A percentile compares a stretch with the other conserved stretches of the same genome.
phyloP scores from a whole-genome alignment of 2,888 invertebrate species.

The Podabrus alpinus region DNA sequence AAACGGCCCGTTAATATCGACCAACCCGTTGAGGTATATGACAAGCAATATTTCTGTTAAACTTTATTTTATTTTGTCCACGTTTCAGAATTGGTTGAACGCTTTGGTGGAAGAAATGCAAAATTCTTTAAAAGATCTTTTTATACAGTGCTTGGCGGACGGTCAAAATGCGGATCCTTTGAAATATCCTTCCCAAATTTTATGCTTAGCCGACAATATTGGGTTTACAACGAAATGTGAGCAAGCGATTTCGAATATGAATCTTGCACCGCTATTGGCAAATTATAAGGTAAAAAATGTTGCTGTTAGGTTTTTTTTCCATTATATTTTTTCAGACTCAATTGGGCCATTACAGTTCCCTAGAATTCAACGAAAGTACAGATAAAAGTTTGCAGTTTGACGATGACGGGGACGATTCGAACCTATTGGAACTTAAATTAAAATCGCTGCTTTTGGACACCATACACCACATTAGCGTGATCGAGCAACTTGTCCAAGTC shows the following conservation, averaged over 20 bases:
- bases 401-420: conserved; percentile 37
- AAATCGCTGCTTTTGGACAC: conserved; percentile 92
- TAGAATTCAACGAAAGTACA: conserved; percentile 48
- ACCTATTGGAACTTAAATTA: conserved; percentile 72
- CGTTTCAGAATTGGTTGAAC: conserved; percentile 74
- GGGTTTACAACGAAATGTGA: conserved; percentile 85
- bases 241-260: conserved; percentile 72
- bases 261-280: conserved; percentile 59
- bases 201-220: conserved; percentile 84
- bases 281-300: conserved; percentile 55
- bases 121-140: conserved; percentile 70
- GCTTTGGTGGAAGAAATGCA: conserved; percentile 84
- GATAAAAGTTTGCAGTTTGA: conserved; percentile 27
- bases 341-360: conserved; percentile 58
- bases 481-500: conserved; percentile 74
- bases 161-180: conserved; percentile 63
- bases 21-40: conserved; percentile 76
- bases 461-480: conserved; percentile 85
- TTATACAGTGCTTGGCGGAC: conserved; percentile 62
- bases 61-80: background rate
- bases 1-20: conserved; percentile 71
- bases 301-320: background rate
- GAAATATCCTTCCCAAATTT: conserved; percentile 75
- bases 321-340: conserved; percentile 51
- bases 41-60: background rate